A percentile compares a stretch with the other conserved stretches of the same genome.
These are phyloP conservation scores for Callipepla californica DNA, from an alignment of 2,113 vertebrate genomes.

Conservation along the genomic window DNA sequence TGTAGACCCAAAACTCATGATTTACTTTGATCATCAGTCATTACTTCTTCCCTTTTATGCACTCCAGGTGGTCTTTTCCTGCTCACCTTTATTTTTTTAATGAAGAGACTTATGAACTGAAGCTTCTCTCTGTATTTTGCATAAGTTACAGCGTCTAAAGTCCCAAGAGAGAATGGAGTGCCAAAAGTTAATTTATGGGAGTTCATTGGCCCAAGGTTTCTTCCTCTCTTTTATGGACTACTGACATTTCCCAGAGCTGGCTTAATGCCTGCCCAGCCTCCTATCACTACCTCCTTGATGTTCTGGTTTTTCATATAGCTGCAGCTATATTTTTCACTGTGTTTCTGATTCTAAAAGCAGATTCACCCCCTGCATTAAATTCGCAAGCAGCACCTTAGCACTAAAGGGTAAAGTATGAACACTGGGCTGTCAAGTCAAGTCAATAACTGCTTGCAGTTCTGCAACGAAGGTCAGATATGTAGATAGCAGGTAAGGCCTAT, in stretches of 20 bases:
- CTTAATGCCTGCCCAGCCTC: background rate
- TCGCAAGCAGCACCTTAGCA: background rate
- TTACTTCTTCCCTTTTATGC: background rate
- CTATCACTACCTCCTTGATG: background rate
- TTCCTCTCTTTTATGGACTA: background rate
- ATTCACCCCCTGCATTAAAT: background rate
- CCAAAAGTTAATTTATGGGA: constrained; percentile 3
- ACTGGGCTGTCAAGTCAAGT: constrained; percentile 6
- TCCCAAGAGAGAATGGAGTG: background rate
- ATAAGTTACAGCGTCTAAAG: background rate
- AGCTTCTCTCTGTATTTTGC: background rate
- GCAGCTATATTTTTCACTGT: background rate
- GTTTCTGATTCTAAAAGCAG: background rate
- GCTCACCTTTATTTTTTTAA: background rate
- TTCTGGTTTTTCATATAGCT: constrained; percentile 11
- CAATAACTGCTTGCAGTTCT: constrained; percentile 39
- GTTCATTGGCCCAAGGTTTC: background rate
- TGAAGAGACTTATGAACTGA: background rate
- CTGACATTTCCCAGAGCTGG: background rate
- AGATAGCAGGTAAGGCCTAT: background rate
- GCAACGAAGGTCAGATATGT: background rate
- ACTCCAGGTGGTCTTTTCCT: fast-evolving
- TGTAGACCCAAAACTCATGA: background rate
- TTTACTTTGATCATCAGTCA: background rate
- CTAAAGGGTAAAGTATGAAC: background rate